phyloP scores from a whole-genome alignment of 2,888 invertebrate genomes.

The Lissocephala sabroskyi region DNA sequence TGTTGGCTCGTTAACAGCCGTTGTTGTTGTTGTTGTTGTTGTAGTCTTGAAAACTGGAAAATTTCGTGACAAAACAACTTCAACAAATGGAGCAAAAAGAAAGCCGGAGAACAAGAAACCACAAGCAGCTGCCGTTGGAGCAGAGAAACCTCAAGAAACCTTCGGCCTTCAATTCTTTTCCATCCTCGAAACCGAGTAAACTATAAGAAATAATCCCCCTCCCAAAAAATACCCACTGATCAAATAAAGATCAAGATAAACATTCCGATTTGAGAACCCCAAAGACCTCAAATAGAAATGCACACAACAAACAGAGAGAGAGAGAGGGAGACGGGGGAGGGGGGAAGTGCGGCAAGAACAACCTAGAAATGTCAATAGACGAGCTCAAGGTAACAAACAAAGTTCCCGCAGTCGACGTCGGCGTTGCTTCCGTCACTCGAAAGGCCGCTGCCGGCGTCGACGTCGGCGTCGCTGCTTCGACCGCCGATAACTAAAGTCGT shows the following conservation, averaged over 20 bases:
- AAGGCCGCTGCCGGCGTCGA: too few relatives aligned
- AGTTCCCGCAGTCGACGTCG: slow-evolving; percentile 12
- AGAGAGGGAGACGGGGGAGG: background rate
- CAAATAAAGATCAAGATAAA: slow-evolving; percentile 3
- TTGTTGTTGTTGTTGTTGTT: too few relatives aligned
- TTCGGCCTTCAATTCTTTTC: background rate
- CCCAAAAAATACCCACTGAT: background rate
- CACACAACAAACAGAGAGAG: background rate
- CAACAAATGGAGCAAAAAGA: too few relatives aligned
- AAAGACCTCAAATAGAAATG: too few relatives aligned
- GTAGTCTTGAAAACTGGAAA: too few relatives aligned
- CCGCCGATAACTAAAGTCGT: slow-evolving; percentile 21
- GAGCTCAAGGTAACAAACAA: slow-evolving; percentile 31
- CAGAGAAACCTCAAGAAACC: too few relatives aligned
- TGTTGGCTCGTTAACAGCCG: too few relatives aligned
- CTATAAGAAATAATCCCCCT: slow-evolving; percentile 1
- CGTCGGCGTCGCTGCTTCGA: slow-evolving; percentile 9
- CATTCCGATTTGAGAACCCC: too few relatives aligned
- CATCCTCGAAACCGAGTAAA: slow-evolving; percentile 2
- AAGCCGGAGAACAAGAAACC: too few relatives aligned
- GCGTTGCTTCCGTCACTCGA: too few relatives aligned
- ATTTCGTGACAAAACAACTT: too few relatives aligned
- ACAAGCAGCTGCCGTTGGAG: too few relatives aligned
- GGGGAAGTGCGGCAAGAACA: slow-evolving; percentile 12
- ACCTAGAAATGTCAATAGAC: slow-evolving; percentile 57